A percentile compares a stretch with the other conserved stretches of the same genome.
Conservation (phyloP, 2,113 vertebrate genomes). For the Pungitius pungitius region DNA sequence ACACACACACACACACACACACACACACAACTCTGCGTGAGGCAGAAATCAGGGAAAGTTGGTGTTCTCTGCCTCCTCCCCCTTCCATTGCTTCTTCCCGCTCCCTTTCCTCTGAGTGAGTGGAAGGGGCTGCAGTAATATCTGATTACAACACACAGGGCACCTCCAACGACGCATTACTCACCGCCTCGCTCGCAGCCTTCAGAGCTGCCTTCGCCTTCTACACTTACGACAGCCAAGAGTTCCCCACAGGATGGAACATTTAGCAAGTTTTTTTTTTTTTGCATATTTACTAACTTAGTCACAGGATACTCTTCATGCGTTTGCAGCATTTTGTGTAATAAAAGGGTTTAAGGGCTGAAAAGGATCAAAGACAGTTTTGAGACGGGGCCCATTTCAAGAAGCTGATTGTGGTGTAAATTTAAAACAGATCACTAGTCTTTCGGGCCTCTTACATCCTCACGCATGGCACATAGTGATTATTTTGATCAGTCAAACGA, state of each 20-base stretch:
- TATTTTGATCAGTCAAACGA: neutral
- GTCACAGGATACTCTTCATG: neutral
- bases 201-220: constrained; percentile 27
- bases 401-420: neutral
- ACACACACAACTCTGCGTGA: constrained; percentile 56
- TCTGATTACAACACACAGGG: constrained; percentile 77
- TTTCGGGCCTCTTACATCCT: no score
- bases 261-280: constrained; percentile 23
- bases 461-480: neutral
- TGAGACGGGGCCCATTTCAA: neutral
- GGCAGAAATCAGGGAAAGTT: constrained; percentile 56
- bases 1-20: constrained; percentile 20
- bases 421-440: neutral
- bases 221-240: constrained; percentile 21
- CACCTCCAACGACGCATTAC: constrained; percentile 83
- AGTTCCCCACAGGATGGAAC: constrained; percentile 47
- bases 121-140: constrained; percentile 79
- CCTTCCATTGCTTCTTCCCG: constrained; percentile 26
- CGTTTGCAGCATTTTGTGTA: neutral
- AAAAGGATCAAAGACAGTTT: neutral
- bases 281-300: constrained; percentile 15
- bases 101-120: constrained; percentile 32
- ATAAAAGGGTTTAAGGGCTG: neutral
- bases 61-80: constrained; percentile 39
- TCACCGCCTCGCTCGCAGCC: constrained; percentile 77